Evolutionary conservation across 1,140 invertebrate genomes (phyloP), one percentile per base, ranked within the genome.

Genomic region (Atta texana): DNA sequence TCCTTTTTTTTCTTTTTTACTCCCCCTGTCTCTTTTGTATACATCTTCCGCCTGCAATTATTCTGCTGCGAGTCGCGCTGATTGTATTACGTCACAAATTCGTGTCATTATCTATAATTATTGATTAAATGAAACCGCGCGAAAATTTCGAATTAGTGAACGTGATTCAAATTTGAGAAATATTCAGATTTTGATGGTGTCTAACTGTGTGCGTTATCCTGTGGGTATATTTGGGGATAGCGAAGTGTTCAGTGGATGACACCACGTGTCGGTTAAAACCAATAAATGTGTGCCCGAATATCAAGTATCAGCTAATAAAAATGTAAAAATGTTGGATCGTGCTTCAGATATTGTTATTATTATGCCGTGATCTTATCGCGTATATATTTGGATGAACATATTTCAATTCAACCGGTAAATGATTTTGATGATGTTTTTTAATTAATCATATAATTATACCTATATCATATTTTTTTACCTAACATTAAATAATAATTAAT

Each of bases 221-320:
- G 63, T 14, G 34, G 8, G n/a, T 14, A 21, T 59, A 21, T 59
- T 80, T 51, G 16, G n/a, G n/a, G 24, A 39, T 18, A 75, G 34
- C 44, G 31, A 64, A 69, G 76, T 87, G 86, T 66, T 77, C 34
- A 7, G 59, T 66, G 39, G 34, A 63, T 81, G 81, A 87, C 66
- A 86, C 90, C 90, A 91, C 88, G 90, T 92, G 90, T 80, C 51
- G 78, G 59, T 80, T 87, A 78, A 74, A 75, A 74, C 86, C 87
- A 85, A 81, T 90, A 90, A 91, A 85, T 90, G 89, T 63, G 24
- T 81, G 66, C 55, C 85, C 69, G 82, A 31, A 66, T 86, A 77
- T 53, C 44, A 59, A 80, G 78, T 72, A 63, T 72, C 57, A 59
- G 63, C 91, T 89, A 91, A 91, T 92, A 75, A 76, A 85, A 88